Evolutionary conservation across 2,888 invertebrate species (phyloP), one percentile per base, ranked within the genome.

Genomic region (Eretmocerus hayati): DNA sequence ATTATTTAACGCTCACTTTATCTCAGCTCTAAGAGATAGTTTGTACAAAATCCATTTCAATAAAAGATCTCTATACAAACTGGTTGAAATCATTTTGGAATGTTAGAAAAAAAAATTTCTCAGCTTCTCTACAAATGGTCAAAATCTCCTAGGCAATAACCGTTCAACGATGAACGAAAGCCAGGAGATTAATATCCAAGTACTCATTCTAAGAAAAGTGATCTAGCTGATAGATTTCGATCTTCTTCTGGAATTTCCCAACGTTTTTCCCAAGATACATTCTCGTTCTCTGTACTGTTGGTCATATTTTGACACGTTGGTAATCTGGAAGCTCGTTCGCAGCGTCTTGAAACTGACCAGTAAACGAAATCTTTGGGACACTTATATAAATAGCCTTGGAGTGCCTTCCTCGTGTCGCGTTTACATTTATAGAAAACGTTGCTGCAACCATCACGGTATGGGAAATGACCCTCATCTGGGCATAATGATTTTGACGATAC

Each of bases 351-450:
- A 4, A 85, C 79, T 36, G 83, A 78, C 87, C 87, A 89, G 65
- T 83, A 90, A 4, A 83, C 77, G 59, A 81, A 87, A 36, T 83
- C 82, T 59, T 80, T 74, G 0, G 90, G 90, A 71, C 90, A 90
- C 61, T 83, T 84, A 66, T 84, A 83, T 13, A 90, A 74, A 59
- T 80, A 81, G 15, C 85, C 89, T 67, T 81, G 76, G 57, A 86
- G 66, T 44, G 72, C 75, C 26, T 69, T 64, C 38, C 74, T 76
- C 2, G 73, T 64, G 13, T 74, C 69, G 58, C 71, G 74, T 59
- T 75, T 74, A 66, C 90, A 90, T 70, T 85, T 88, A 41, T 87
- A 74, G 65, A 88, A 88, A 13, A 80, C 78, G 55, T 78, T 76
- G 22, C 81, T 80, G 65, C 90, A 90, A 60, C 83, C 81, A 45